phyloP scores from a whole-genome alignment of 2,888 invertebrate species.

The Seira sanloemensis region DNA sequence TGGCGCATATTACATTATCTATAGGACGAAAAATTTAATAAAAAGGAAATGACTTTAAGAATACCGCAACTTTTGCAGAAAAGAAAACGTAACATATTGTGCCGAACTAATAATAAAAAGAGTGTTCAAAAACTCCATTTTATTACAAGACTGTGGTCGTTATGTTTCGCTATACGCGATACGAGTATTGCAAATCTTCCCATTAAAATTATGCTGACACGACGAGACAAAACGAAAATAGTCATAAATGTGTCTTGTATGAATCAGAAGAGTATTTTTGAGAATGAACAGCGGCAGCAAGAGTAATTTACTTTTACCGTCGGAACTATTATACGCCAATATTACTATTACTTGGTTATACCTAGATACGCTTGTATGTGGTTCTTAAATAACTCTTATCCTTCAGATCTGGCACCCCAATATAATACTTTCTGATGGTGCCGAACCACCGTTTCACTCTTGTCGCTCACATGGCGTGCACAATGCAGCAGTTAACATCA shows the following conservation, averaged over 20 bases:
- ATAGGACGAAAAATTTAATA: neutral
- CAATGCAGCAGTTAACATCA: neutral
- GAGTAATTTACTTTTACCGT: neutral
- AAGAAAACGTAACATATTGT: neutral
- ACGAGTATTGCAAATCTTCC: neutral
- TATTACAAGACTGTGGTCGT: neutral
- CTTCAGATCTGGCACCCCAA: no score
- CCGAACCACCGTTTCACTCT: no score
- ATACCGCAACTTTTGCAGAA: neutral
- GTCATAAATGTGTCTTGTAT: no score
- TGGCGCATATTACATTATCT: slow-evolving; percentile 9
- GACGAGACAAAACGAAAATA: slow-evolving; percentile 21
- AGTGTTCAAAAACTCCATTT: neutral
- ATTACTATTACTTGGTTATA: no score
- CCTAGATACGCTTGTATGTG: no score
- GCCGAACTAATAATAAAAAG: neutral
- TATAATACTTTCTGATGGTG: neutral
- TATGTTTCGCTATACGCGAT: neutral
- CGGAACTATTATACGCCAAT: no score
- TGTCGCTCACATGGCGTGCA: neutral
- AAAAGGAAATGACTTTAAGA: neutral
- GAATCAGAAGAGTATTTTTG: neutral
- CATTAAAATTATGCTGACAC: slow-evolving; percentile 37
- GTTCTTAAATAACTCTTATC: no score
- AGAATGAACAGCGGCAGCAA: neutral